These are phyloP conservation scores for Tachina grossa DNA, from an alignment of 2,888 invertebrate genomes.

Conservation along the genomic window DNA sequence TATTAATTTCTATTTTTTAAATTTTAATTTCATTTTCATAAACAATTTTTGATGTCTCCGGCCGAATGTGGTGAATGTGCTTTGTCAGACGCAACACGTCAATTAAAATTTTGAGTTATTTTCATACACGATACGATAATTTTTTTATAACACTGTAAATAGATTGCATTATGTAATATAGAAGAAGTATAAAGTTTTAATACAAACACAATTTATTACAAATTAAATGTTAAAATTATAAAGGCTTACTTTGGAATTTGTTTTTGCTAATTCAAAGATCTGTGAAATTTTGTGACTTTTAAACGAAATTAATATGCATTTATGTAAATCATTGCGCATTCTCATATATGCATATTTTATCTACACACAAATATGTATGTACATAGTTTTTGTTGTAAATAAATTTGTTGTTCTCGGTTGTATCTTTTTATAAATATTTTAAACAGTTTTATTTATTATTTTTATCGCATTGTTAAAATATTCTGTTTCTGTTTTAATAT, in stretches of 20 bases:
- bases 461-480: constrained; percentile 50
- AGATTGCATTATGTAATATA: background rate
- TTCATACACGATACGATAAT: too few relatives aligned
- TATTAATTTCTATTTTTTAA: too few relatives aligned
- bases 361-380: constrained; percentile 38
- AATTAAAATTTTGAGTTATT: too few relatives aligned
- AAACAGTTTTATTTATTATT: constrained; percentile 63
- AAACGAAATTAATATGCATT: constrained; percentile 18
- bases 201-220: background rate
- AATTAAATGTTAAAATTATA: background rate
- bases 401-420: constrained; percentile 50
- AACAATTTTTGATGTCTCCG: too few relatives aligned
- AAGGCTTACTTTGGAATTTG: background rate
- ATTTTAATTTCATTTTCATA: too few relatives aligned
- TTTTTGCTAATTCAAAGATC: constrained; percentile 3
- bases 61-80: too few relatives aligned
- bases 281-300: background rate
- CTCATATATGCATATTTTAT: background rate
- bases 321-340: background rate
- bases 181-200: background rate
- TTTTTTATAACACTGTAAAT: background rate
- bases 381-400: constrained; percentile 45
- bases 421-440: constrained; percentile 57
- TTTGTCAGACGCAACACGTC: too few relatives aligned
- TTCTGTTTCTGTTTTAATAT: constrained; percentile 52